Evolutionary conservation across 2,888 invertebrate species (phyloP).

Genomic region (Elgonia sp.): DNA sequence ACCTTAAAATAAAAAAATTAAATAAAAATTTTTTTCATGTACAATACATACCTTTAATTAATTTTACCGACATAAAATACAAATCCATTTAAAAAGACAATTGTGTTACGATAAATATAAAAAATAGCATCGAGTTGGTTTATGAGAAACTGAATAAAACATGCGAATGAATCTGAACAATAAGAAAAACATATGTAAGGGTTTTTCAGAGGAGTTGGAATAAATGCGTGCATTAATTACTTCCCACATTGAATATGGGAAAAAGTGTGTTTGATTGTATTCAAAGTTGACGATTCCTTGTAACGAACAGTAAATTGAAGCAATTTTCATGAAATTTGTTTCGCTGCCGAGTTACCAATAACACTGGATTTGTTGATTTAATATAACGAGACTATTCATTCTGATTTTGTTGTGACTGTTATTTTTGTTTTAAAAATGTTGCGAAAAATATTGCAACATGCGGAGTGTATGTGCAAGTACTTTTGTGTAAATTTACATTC

Average conservation of each 20-base stretch:
- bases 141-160: constrained; percentile 59
- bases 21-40: too few species aligned
- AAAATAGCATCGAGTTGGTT: constrained; percentile 47
- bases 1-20: too few species aligned
- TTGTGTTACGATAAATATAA: constrained; percentile 18
- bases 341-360: neutral
- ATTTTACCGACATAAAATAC: too few species aligned
- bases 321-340: constrained; percentile 46
- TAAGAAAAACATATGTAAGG: constrained; percentile 55
- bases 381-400: neutral
- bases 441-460: neutral
- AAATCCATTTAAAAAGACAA: too few species aligned
- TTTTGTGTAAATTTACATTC: constrained; percentile 34
- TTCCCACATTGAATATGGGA: constrained; percentile 69
- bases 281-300: constrained; percentile 49
- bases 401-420: neutral
- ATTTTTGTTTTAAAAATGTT: neutral
- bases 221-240: constrained; percentile 72
- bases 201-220: constrained; percentile 52
- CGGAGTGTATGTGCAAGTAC: neutral
- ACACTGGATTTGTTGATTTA: neutral
- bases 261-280: constrained; percentile 66
- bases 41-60: too few species aligned
- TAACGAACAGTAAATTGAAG: constrained; percentile 54
- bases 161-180: constrained; percentile 52